phyloP scores from a whole-genome alignment of 2,113 vertebrate genomes.

The Tragulus kanchil region DNA sequence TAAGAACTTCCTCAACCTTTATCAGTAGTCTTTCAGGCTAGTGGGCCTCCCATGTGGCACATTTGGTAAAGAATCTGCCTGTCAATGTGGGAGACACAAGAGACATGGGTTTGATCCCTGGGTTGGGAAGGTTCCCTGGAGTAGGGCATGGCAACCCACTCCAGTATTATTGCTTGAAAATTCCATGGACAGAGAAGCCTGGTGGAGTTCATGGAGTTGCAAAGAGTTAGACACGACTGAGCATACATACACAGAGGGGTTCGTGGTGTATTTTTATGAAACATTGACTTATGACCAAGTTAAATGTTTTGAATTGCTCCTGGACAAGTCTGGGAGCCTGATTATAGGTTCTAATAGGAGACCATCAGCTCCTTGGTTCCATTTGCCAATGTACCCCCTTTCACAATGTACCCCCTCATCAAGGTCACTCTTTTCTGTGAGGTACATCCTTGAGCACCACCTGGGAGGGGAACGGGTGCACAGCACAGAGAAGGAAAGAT shows the following conservation, averaged over 20 bases:
- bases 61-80: not conserved
- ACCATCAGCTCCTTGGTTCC: not conserved
- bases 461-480: rapidly evolving
- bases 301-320: not conserved
- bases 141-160: not conserved
- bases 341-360: not conserved
- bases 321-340: not conserved
- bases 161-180: not conserved
- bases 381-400: no score
- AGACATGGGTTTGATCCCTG: not conserved
- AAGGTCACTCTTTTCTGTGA: not conserved
- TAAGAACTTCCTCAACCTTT: not conserved
- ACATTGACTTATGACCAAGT: not conserved
- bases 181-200: not conserved
- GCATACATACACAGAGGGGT: not conserved
- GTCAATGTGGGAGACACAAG: not conserved
- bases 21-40: not conserved
- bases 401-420: no score
- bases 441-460: rapidly evolving
- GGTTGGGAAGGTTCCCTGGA: not conserved
- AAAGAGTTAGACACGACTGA: not conserved
- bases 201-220: not conserved
- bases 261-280: not conserved
- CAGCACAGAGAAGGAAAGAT: not conserved
- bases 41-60: not conserved